Evolutionary conservation across 2,888 invertebrate species (phyloP), one percentile per base, ranked within the genome.

Genomic region (Drosophila borborema): DNA sequence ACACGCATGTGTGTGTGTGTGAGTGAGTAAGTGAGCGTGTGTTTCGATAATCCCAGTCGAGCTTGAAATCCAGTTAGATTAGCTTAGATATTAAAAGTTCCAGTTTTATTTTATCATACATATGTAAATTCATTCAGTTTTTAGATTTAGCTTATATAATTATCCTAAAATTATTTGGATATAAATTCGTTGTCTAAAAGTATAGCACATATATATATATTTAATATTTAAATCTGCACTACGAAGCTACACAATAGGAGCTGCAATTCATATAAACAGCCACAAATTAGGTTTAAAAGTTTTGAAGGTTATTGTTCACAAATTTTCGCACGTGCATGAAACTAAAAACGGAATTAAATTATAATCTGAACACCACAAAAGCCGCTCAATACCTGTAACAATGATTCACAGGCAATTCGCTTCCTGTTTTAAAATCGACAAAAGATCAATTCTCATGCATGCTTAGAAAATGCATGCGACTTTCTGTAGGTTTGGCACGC

Each of bases 1-100:
- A n/a, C 45, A 36, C 14, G 31, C 7, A 14, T 4, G 0, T 59
- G 62, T 51, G 59, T 20, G 20, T 65, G 41, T 14, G 64, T 7
- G 46, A 23, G 23, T 16, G 46, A 16, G 51, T 48, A 56, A 59
- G 28, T 12, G 53, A 16, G 36, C 23, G 70, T 48, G 45, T 38
- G 70, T 40, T 63, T 70, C 49, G 64, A 67, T 76, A 46, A 63
- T 23, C 76, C 77, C 69, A 77, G 77, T 34, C 61, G 65, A 65
- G 69, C 74, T 64, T 49, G 34, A 23, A 51, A 16, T 48, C 54
- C 16, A 10, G 9, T 56, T 10, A 9, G 4, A 10, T 54, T 18
- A 7, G 18, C 34, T 34, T 3, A 51, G 49, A 10, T 18, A 9
- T n/a, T 18, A 9, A 40, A 46, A 23, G 20, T 7, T 3, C 20